A percentile compares a stretch with the other conserved stretches of the same genome.
These are phyloP conservation scores for Liparis tanakae DNA, from an alignment of 2,797 vertebrate genomes.

Conservation along the genomic window DNA sequence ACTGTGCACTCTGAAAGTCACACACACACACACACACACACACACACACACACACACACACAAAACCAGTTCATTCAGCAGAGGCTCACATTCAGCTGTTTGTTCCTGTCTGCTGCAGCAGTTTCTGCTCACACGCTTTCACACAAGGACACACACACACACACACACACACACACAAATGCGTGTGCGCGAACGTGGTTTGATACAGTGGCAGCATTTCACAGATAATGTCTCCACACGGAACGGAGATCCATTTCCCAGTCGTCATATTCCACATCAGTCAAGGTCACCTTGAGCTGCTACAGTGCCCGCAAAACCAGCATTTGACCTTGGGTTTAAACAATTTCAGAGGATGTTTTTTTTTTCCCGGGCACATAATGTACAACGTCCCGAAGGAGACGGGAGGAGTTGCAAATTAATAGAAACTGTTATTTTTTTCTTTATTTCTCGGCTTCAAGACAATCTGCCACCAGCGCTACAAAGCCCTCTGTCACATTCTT, in stretches of 20 bases:
- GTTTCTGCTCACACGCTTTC: slow-evolving; percentile 71
- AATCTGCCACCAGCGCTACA: slow-evolving; percentile 45
- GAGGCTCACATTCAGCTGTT: slow-evolving; percentile 52
- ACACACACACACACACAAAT: background rate
- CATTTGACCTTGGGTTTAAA: slow-evolving; percentile 80
- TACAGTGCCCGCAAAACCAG: slow-evolving; percentile 69
- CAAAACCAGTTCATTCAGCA: slow-evolving; percentile 22
- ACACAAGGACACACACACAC: slow-evolving; percentile 57
- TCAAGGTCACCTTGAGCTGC: slow-evolving; percentile 80
- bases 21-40: background rate
- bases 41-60: slow-evolving; percentile 1
- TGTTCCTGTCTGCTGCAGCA: slow-evolving; percentile 53
- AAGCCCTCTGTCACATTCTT: slow-evolving; percentile 50
- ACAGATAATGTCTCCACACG: slow-evolving; percentile 77
- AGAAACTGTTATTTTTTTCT: slow-evolving; percentile 46
- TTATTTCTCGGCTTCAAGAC: slow-evolving; percentile 36
- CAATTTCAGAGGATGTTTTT: slow-evolving; percentile 77
- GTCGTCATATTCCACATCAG: slow-evolving; percentile 79
- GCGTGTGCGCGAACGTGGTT: slow-evolving; percentile 56
- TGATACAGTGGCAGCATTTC: slow-evolving; percentile 80
- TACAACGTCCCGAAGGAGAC: slow-evolving; percentile 69
- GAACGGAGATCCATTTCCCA: slow-evolving; percentile 79
- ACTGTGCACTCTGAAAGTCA: slow-evolving; percentile 4
- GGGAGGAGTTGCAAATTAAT: slow-evolving; percentile 74
- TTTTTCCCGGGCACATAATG: slow-evolving; percentile 72